Conservation (phyloP, 2,113 vertebrate species). For the Nettapus auritus region DNA sequence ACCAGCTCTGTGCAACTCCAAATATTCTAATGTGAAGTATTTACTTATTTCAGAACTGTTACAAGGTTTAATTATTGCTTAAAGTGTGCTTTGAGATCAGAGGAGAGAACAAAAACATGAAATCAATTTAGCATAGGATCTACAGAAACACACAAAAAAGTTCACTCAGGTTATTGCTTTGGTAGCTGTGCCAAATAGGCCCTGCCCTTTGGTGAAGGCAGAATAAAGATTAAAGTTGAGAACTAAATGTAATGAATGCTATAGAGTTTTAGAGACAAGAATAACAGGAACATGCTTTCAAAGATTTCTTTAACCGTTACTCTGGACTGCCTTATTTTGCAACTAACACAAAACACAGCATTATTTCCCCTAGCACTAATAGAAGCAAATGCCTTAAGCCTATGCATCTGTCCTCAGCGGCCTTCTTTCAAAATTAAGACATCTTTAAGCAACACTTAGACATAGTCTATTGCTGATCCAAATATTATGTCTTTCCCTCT, state of each 20-base stretch:
- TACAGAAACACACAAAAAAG: background rate
- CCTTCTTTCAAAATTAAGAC: background rate
- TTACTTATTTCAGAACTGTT: slow-evolving; percentile 6
- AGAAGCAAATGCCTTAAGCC: background rate
- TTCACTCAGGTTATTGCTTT: slow-evolving; percentile 22
- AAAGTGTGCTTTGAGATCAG: slow-evolving; percentile 13
- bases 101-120: background rate
- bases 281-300: background rate
- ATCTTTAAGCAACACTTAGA: background rate
- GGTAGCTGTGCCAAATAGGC: background rate
- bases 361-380: background rate
- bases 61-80: slow-evolving; percentile 11
- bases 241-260: slow-evolving; percentile 22
- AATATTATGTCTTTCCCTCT: background rate
- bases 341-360: background rate
- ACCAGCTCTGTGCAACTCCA: background rate
- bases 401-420: background rate
- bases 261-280: background rate
- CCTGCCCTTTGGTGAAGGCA: background rate
- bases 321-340: background rate
- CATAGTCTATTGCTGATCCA: background rate
- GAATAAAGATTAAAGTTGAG: background rate
- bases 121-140: slow-evolving; percentile 3
- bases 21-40: background rate
- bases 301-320: background rate